Base-by-base conservation (phyloP, 2,888 invertebrate species). In the Lysandra bellargus region DNA sequence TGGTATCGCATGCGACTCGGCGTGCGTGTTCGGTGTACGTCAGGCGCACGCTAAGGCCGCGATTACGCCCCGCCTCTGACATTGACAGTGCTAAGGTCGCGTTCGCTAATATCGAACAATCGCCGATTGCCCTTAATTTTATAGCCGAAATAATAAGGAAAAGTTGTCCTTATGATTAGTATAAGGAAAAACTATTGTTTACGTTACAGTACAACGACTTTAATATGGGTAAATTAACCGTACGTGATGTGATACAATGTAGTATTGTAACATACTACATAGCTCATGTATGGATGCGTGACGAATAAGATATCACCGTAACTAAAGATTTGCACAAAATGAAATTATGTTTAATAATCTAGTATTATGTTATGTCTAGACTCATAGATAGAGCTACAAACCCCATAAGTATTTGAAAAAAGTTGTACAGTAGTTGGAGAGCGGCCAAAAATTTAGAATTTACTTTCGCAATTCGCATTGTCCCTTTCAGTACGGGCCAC, bases 21-120 rank as follows among this genome's bases (percentile, higher is more conserved):
- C 82, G 83, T 92, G 91, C 92, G 92, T 93, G 92, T 84, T 83
- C 81, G 84, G 84, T 85, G 84, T 86, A 88, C 84, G 87, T 88
- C 89, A 92, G 91, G 93, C 92, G 91, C 89, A 92, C 93, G 94
- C 92, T 88, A 93, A 92, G 93, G 92, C 89, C 87, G 87, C 88
- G 87, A 92, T 92, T 91, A 90, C 87, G 88, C 87, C 83, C 86
- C 85, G 85, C 84, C 88, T 88, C 85, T 83, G 87, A 87, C 86
- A 87, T 87, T 84, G 82, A 85, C 88, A 89, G 86, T 87, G 87
- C 87, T 89, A 90, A 91, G 90, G 91, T 90, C 88, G 86, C 80
- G 64, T 79, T 80, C 53, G 76, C 53, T 76, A 75, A 44, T 74
- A 76, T 76, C 49, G 30, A 53, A 76, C 76, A 57, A 76, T 76